Evolutionary conservation across 1,140 invertebrate genomes (phyloP), one percentile per base, ranked within the genome.

Genomic region (Drosophila repletoides): DNA sequence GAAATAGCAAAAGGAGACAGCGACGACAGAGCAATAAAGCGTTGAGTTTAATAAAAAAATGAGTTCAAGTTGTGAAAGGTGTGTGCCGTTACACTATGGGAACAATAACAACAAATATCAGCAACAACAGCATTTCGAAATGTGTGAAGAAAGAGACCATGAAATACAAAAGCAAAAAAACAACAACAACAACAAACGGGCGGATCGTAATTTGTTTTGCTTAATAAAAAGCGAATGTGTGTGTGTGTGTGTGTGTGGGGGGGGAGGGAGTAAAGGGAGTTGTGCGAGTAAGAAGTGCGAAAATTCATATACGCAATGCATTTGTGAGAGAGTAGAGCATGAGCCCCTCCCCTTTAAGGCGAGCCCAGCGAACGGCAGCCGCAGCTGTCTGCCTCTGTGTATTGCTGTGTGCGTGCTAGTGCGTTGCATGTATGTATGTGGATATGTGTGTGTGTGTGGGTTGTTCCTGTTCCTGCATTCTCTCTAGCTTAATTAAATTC

Each of bases 61-160:
- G 84, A 88, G 84, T 88, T 88, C 84, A 76, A 88, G 84, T 88
- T 88, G 84, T 84, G 84, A 88, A 88, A 88, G 84, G 84, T 88
- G 84, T 88, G 84, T 88, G 77, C 76, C 76, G 81, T 76, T 87
- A 81, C 69, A 73, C 41, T 76, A 77, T 58, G 59, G 14, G 28
- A 58, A 28, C 29, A 46, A 33, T 26, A 59, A 52, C 36, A 53
- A 53, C 22, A 72, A 43, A n/a, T n/a, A n/a, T n/a, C 40, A 59
- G 34, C 28, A 60, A 15, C 58, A 71, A 36, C 53, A 72, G 22
- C 56, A 79, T 87, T 65, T 81, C 49, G 76, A 81, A 84, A 87
- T 76, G 76, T 75, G 81, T 81, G 72, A 76, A 72, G 73, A 59
- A 61, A 76, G 67, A 43, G 19, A 43, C 26, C 36, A 55, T 55